Percentiles rank a stretch among this genome's conserved stretches.
phyloP scores from a whole-genome alignment of 92 coral and sea anemone species.

The Bergia puertoricense region DNA sequence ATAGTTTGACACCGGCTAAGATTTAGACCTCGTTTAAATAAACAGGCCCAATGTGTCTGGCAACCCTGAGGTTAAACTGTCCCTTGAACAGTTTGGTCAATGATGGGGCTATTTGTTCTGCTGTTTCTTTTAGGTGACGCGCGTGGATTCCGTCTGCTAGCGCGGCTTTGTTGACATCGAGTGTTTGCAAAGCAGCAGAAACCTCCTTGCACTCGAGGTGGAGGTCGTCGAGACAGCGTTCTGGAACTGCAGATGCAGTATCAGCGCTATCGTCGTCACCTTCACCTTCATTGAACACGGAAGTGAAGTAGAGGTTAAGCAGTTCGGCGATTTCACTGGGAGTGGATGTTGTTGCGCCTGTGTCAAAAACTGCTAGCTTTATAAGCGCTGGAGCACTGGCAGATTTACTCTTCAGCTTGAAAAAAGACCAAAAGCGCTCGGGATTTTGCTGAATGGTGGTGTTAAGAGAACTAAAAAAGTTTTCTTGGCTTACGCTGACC shows the following conservation, averaged over 20 bases:
- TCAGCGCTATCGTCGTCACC: too few species aligned
- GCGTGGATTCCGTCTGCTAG: not conserved
- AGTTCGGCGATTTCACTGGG: constrained; percentile 52
- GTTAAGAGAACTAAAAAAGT: constrained; percentile 23
- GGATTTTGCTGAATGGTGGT: not conserved
- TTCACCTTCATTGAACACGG: constrained; percentile 27
- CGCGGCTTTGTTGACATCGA: too few species aligned
- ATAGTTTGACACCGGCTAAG: too few species aligned
- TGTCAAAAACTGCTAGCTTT: too few species aligned
- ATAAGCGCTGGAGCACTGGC: not conserved
- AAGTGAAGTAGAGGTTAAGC: constrained; percentile 51
- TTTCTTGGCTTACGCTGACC: constrained; percentile 35
- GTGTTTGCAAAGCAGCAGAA: not conserved
- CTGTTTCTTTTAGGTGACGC: not conserved
- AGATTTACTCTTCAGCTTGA: too few species aligned
- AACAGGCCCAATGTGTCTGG: too few species aligned
- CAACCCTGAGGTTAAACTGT: too few species aligned
- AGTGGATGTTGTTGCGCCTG: too few species aligned
- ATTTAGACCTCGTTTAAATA: too few species aligned
- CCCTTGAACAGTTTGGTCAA: not conserved
- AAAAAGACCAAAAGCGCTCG: too few species aligned
- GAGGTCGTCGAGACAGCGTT: not conserved
- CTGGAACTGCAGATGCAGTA: not conserved
- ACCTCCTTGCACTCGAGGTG: too few species aligned
- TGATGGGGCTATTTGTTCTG: constrained; percentile 3